A percentile compares a stretch with the other conserved stretches of the same genome.
Evolutionary conservation across 1,140 invertebrate genomes (phyloP).

Genomic region (Andricus grossulariae): DNA sequence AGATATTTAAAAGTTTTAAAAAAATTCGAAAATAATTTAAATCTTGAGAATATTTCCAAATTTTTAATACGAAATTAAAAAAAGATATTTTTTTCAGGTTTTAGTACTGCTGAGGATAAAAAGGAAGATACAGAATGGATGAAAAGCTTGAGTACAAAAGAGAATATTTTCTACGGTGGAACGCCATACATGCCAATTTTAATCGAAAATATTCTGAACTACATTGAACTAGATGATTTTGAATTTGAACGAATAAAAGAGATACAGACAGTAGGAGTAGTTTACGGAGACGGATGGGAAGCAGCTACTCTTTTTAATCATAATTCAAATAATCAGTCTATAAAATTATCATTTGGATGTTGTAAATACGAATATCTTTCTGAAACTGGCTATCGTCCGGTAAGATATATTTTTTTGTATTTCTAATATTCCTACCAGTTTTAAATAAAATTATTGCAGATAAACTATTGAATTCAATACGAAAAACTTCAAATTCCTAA

Average conservation of each 20-base stretch:
- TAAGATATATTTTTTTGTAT: neutral
- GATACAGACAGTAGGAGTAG: slow-evolving; percentile 12
- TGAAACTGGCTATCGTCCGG: neutral
- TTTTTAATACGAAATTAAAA: too few relatives aligned
- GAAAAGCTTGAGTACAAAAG: neutral
- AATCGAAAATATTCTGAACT: slow-evolving; percentile 11
- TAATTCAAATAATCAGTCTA: neutral
- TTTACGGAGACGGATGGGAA: neutral
- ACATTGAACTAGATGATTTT: slow-evolving; percentile 1
- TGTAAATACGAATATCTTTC: neutral
- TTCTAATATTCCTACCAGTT: neutral
- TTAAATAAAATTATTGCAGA: too few relatives aligned
- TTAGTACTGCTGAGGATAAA: neutral
- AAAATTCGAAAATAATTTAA: too few relatives aligned
- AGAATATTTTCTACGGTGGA: slow-evolving; percentile 2
- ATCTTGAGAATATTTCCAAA: too few relatives aligned
- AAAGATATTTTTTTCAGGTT: neutral
- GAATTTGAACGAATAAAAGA: slow-evolving; percentile 18
- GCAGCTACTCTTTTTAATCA: neutral
- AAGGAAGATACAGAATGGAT: slow-evolving; percentile 1
- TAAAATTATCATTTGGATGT: neutral
- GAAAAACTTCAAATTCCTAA: too few relatives aligned
- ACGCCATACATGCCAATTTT: slow-evolving; percentile 11
- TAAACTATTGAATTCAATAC: too few relatives aligned
- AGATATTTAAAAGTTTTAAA: too few relatives aligned